Conservation (phyloP, 2,888 invertebrate species). For the Himalopsyche anomala region DNA sequence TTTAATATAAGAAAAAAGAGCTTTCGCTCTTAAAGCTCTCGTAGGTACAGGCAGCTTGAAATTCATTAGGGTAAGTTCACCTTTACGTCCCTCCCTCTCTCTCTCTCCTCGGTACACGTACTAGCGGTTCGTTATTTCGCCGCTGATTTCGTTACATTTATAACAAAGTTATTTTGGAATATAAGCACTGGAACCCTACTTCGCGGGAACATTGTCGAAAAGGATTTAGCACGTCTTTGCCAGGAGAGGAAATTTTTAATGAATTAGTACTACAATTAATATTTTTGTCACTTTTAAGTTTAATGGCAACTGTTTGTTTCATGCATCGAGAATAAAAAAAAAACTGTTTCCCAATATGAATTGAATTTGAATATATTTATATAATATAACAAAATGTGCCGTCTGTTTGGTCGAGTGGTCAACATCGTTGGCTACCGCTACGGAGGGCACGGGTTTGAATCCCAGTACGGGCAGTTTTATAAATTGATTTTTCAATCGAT, state of each 20-base stretch:
- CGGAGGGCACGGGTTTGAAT: too few species aligned
- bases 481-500: too few species aligned
- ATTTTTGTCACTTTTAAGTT: too few species aligned
- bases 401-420: too few species aligned
- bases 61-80: slow-evolving; percentile 38
- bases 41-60: slow-evolving; percentile 15
- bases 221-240: slow-evolving; percentile 39
- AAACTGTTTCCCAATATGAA: too few species aligned
- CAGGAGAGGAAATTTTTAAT: slow-evolving; percentile 12
- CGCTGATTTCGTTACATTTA: slow-evolving; percentile 64
- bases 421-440: too few species aligned
- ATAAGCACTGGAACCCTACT: slow-evolving; percentile 46
- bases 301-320: too few species aligned
- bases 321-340: too few species aligned
- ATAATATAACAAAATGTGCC: too few species aligned
- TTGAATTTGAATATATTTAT: too few species aligned
- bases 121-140: slow-evolving; percentile 63
- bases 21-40: not conserved
- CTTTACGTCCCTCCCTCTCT: slow-evolving; percentile 35
- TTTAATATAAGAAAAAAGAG: slow-evolving; percentile 12
- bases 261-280: not conserved
- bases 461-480: too few species aligned
- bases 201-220: slow-evolving; percentile 39
- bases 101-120: slow-evolving; percentile 39
- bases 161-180: slow-evolving; percentile 63